Evolutionary conservation across 2,113 vertebrate genomes (phyloP), one percentile per base, ranked within the genome.

Genomic region (Columbina picui): DNA sequence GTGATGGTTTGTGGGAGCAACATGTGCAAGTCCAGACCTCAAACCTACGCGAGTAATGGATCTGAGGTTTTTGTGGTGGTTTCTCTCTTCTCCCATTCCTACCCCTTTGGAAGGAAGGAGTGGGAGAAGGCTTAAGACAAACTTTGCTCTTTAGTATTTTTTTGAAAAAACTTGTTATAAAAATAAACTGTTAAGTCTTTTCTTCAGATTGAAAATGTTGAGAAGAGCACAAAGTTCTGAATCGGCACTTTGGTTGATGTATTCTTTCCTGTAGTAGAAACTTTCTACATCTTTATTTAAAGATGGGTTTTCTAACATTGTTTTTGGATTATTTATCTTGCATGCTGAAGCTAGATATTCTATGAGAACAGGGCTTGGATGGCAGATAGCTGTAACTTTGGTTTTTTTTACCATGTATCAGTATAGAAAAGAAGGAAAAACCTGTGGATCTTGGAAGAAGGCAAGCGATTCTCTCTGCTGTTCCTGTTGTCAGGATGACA

Each of bases 331-430:
- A 26, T n/a, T 52, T 22, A 8, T 14, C 50, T 36, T 34, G 53
- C 6, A 2, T 22, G 47, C 38, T 53, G 0, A 43, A 52, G 52
- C 23, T 29, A 9, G 20, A n/a, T 38, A 29, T 21, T 67, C 25
- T 30, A 34, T 63, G 36, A 49, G 55, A 87, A 27, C 19, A 26
- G 49, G 43, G 7, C 21, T 15, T 22, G 45, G 39, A 3, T 41
- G 34, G 68, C 68, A 49, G 55, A 39, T 12, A 34, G 60, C 68
- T 60, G 45, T 59, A 47, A 60, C n/a, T 29, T n/a, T 9, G 9
- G 12, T 11, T 22, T 16, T 49, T 55, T n/a, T 29, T 41, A 23
- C 23, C 0, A 0, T 29, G 19, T 38, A 8, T 78, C n/a, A 11
- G 43, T 38, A 27, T 23, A 67, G 17, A 26, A 59, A 79, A 43